Evolutionary conservation across 2,888 invertebrate species (phyloP).

Genomic region (Deilephila elpenor): DNA sequence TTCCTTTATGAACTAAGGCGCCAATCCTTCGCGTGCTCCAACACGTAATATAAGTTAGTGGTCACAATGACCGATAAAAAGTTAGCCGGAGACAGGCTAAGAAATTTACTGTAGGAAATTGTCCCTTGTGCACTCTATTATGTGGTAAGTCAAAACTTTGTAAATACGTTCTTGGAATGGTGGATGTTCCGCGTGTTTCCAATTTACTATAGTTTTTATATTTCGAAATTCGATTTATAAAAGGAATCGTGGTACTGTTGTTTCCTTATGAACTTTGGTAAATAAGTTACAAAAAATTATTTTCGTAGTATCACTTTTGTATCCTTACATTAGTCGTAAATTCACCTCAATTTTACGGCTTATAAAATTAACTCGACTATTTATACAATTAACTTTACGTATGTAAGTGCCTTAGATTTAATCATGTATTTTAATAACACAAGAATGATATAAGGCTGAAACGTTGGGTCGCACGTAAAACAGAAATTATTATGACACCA

Average conservation of each 20-base stretch:
- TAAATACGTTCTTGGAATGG: neutral
- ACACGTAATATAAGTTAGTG: constrained; percentile 63
- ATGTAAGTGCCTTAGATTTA: no score
- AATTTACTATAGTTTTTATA: neutral
- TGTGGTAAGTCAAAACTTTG: constrained; percentile 32
- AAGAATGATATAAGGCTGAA: no score
- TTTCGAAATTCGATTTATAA: neutral
- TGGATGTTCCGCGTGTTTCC: neutral
- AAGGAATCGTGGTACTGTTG: neutral
- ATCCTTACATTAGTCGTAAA: no score
- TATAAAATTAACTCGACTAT: no score
- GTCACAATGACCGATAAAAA: constrained; percentile 57
- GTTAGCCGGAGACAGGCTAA: constrained; percentile 44
- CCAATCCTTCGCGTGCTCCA: constrained; percentile 54
- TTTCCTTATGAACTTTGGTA: no score
- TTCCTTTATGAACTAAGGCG: constrained; percentile 54
- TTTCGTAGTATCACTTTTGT: no score
- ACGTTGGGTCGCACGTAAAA: no score
- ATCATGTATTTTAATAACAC: no score
- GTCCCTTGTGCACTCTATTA: constrained; percentile 39
- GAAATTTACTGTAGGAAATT: constrained; percentile 53
- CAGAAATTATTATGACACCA: no score
- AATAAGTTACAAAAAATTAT: no score
- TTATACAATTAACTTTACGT: no score
- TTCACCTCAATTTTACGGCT: no score